Base-by-base conservation (phyloP, 1,140 invertebrate genomes). In the Lysiphlebus fabarum region DNA sequence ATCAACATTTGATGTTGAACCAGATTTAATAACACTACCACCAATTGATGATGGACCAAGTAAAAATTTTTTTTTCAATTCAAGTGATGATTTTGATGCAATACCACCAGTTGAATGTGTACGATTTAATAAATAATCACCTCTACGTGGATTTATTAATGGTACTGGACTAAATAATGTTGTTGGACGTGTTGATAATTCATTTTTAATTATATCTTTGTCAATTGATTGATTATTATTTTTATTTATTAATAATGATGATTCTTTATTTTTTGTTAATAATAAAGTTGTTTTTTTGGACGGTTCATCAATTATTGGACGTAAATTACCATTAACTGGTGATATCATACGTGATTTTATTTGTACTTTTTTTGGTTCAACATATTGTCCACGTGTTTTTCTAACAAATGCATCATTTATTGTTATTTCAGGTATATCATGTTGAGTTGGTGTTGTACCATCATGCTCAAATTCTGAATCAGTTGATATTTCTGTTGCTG, bases 401-500 rank as follows among this genome's bases (percentile, higher is more conserved):
- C 79, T 74, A 3, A 82, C 76, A 55, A 74, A 76, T 0, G 74
- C 66, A 65, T 89, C 87, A 67, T 87, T 87, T 53, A 88, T 85
- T 7, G 85, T 80, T 62, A 87, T 88, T 44, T 84, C 78, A 6
- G 84, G 85, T 17, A 86, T 80, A 67, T 87, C 85, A 17, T 84
- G 82, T 56, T 81, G 81, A 0, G 85, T 85, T 7, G 88, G 87
- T n/a, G 83, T 87, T 6, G 82, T 82, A 41, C 87, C 87, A 65
- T 92, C 90, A 62, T 91, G 87, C 54, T 91, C 91, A 68, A 94
- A 94, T 74, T 95, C 92, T 5, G 91, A 93, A 72, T 95, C 92
- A 0, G 92, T 95, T 48, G 90, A 92, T 61, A 95, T 92, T 81
- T 93, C 92, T 1, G 91, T 94, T 3, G 91, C 91, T 9, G 90